Base-by-base conservation (phyloP, 1,140 invertebrate genomes). In the Zaprionus davidi region DNA sequence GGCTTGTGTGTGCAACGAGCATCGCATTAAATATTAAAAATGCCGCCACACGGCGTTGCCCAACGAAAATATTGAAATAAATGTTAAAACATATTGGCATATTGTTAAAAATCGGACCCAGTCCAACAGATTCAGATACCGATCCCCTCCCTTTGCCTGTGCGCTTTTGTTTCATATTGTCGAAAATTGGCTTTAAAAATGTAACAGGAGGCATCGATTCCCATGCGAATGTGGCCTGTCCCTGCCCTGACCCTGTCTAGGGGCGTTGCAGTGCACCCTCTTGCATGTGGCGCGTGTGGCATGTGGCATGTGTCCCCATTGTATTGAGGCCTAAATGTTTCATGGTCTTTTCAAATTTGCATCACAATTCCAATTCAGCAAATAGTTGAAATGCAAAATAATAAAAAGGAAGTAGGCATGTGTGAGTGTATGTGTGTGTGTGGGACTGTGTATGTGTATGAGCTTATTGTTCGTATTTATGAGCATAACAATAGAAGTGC, bases 61-160 rank as follows among this genome's bases (percentile, higher is more conserved):
- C 63, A 55, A 44, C 62, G 81, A 90, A 87, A 84, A 90, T 90
- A 90, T 90, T 90, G 85, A 90, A 90, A 90, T 90, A 90, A 90
- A 90, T 90, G 85, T 90, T 90, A 90, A 85, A 90, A 90, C 86
- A 90, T 90, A 90, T 90, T 90, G 85, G 82, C 81, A 82, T 82
- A 90, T 88, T 90, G 84, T 86, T 86, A 78, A 76, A 85, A 82
- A 85, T 86, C 68, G 60, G 28, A 46, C 24, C 17, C 63, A 44
- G 20, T 56, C 12, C 51, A 7, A 7, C 41, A 9, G 41, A 44
- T 17, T 49, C 49, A 22, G 6, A 46, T 9, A n/a, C 22, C n/a
- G 3, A 9, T 20, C 12, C 13, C 22, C 12, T 9, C 15, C 13
- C 1, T 17, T 5, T 34, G 28, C 15, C 38, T 41, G 44, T 28